phyloP scores from a whole-genome alignment of 2,888 invertebrate genomes.

The Hecatera dysodea region DNA sequence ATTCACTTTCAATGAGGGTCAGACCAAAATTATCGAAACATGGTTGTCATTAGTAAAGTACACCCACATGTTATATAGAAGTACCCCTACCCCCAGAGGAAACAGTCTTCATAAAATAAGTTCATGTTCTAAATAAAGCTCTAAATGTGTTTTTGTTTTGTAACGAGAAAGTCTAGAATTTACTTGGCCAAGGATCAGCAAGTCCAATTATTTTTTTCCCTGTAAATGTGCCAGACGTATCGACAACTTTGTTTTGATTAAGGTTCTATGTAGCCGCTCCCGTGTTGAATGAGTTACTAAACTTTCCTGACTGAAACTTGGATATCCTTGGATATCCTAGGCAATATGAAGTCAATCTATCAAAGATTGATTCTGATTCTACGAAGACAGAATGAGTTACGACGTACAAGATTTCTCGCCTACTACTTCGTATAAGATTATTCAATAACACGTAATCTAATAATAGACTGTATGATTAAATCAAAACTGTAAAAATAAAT shows the following conservation, averaged over 20 bases:
- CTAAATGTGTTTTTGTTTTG: conserved; percentile 13
- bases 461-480: neutral
- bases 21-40: neutral
- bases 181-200: conserved; percentile 10
- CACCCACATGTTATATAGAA: neutral
- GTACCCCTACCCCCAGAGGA: neutral
- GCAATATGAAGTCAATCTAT: conserved; percentile 51
- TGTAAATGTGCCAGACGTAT: conserved; percentile 27
- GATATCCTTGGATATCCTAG: conserved; percentile 22
- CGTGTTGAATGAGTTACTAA: conserved; percentile 35
- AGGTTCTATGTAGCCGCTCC: conserved; percentile 13
- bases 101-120: neutral
- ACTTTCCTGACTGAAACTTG: conserved; percentile 42
- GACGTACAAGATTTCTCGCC: neutral
- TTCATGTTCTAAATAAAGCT: conserved; percentile 42
- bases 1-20: neutral
- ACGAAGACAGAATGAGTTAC: conserved; percentile 1
- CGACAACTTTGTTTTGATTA: conserved; percentile 49
- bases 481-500: no score
- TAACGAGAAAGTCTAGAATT: conserved; percentile 14
- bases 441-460: neutral
- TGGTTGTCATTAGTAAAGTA: neutral
- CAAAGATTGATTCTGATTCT: conserved; percentile 30
- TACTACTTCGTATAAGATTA: neutral
- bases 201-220: conserved; percentile 34